A percentile compares a stretch with the other conserved stretches of the same genome.
phyloP scores from a whole-genome alignment of 1,140 invertebrate species.

The Hermetia illucens region DNA sequence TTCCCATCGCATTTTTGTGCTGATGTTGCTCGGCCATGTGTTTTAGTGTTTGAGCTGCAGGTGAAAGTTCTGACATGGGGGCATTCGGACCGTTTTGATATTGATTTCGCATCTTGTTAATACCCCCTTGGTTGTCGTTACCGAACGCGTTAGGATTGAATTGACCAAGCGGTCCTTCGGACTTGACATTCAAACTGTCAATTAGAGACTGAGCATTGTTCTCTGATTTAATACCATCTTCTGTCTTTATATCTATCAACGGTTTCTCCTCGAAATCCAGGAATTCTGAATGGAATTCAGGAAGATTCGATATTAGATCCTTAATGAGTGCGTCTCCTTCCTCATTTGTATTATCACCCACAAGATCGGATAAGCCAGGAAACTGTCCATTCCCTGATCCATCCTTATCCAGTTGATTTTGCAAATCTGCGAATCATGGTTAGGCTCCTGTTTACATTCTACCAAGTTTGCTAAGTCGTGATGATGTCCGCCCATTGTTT shows the following conservation, averaged over 20 bases:
- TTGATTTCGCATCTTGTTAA: constrained; percentile 18
- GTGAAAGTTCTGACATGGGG: constrained; percentile 52
- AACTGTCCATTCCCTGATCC: constrained; percentile 55
- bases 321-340: constrained; percentile 75
- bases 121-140: constrained; percentile 13
- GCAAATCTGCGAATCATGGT: constrained; percentile 71
- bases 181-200: constrained; percentile 25
- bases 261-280: constrained; percentile 58
- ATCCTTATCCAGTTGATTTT: constrained; percentile 68
- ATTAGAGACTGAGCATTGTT: constrained; percentile 31
- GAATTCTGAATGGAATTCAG: constrained; percentile 65
- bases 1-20: constrained; percentile 56
- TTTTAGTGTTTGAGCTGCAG: constrained; percentile 84
- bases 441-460: constrained; percentile 75
- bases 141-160: constrained; percentile 3
- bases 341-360: constrained; percentile 68
- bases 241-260: constrained; percentile 44
- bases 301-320: constrained; percentile 76
- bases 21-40: constrained; percentile 95
- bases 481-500: constrained; percentile 14
- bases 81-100: constrained; percentile 24
- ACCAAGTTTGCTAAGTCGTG: constrained; percentile 42
- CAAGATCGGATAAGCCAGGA: constrained; percentile 61
- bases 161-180: constrained; percentile 17
- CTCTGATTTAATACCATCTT: constrained; percentile 37